Conservation (phyloP, 2,113 vertebrate species). For the Hippocampus abdominalis region DNA sequence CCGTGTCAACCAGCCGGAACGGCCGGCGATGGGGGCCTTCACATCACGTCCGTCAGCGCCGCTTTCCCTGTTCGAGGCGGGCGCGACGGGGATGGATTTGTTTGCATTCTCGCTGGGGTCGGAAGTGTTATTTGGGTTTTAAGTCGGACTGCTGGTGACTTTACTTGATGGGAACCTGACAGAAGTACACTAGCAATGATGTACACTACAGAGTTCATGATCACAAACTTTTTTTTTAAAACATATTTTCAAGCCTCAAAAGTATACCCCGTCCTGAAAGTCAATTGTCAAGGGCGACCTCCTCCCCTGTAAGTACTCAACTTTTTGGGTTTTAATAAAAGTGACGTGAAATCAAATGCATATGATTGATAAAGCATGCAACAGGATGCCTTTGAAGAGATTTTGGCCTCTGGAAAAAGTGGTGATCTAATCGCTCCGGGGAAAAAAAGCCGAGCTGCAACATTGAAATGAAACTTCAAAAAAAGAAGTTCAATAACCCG, state of each 20-base stretch:
- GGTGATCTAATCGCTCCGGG: slow-evolving; percentile 52
- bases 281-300: not conserved
- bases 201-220: not conserved
- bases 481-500: slow-evolving; percentile 10
- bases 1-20: slow-evolving; percentile 20
- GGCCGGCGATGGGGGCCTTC: slow-evolving; percentile 58
- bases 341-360: not conserved
- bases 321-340: not conserved
- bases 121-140: slow-evolving; percentile 68
- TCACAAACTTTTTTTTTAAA: not conserved
- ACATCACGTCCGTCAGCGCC: slow-evolving; percentile 63
- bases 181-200: not conserved
- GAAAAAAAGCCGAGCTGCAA: slow-evolving; percentile 32
- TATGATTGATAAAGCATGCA: not conserved
- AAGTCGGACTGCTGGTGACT: slow-evolving; percentile 32
- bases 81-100: slow-evolving; percentile 19
- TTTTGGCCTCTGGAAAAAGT: slow-evolving; percentile 44
- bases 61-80: slow-evolving; percentile 3
- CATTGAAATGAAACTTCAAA: slow-evolving; percentile 26
- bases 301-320: not conserved
- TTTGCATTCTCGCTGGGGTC: slow-evolving; percentile 62
- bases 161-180: slow-evolving; percentile 43
- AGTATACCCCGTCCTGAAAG: not conserved
- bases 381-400: slow-evolving; percentile 1
- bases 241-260: not conserved